Conservation (phyloP, 2,797 vertebrate species). For the Argya squamiceps region DNA sequence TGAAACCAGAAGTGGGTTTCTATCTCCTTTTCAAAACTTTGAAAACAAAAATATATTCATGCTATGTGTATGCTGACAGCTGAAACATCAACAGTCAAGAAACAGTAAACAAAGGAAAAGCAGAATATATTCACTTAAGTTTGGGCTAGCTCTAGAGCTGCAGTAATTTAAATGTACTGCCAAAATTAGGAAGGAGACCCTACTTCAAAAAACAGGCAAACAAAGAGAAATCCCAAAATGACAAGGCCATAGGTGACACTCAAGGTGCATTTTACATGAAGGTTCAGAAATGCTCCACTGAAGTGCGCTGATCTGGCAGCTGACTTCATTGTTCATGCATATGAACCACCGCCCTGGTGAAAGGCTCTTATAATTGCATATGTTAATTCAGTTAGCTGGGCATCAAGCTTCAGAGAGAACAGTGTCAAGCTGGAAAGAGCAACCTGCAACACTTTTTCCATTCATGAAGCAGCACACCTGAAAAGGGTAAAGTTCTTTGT, state of each 20-base stretch:
- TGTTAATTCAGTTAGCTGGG: neutral
- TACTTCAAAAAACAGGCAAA: neutral
- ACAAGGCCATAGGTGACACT: neutral
- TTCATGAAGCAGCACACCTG: neutral
- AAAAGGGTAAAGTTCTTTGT: neutral
- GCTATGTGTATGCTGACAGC: slow-evolving; percentile 15
- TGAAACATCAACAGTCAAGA: slow-evolving; percentile 25
- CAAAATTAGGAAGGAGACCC: neutral
- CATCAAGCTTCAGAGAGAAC: neutral
- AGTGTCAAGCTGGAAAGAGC: neutral
- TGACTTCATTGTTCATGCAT: neutral
- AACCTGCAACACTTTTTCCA: neutral
- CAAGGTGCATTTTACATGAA: neutral
- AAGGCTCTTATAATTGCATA: neutral
- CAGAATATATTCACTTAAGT: neutral
- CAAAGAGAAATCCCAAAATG: neutral
- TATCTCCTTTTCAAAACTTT: neutral
- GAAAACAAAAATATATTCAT: slow-evolving; percentile 20
- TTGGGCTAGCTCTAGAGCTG: neutral
- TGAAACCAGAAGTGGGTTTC: neutral
- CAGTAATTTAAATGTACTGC: neutral
- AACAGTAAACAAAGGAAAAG: slow-evolving; percentile 28
- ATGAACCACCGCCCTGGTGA: neutral
- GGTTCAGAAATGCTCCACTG: neutral
- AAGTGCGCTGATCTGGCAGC: neutral